Base-by-base conservation (phyloP, 2,888 invertebrate species). In the Platycheirus rosarum region DNA sequence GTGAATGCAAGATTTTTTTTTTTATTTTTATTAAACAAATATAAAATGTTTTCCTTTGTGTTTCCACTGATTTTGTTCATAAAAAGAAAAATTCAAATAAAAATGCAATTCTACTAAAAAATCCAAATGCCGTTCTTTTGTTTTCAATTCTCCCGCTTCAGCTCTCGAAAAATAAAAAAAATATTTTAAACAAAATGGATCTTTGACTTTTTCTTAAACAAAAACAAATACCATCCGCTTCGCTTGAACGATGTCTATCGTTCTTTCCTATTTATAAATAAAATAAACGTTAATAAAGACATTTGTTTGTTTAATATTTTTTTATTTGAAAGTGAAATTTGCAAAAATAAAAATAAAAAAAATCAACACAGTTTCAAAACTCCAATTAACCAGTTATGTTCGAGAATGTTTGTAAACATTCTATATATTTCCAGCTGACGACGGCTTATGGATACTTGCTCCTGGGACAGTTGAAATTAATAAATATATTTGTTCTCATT, bases 91-190 rank as follows among this genome's bases (percentile, higher is more conserved):
- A 51, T 62, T 68, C 68, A 49, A 79, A 79, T 76, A 76, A 69
- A 71, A 74, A 20, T 48, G 42, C 46, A 73, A 40, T 68, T 68
- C 53, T 32, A n/a, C 42, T 51, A 55, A 53, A 51, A 49, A 68
- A 60, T 42, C 74, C 78, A 82, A 76, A 80, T 84, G 75, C 74
- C 32, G 68, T 68, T 40, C 57, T 84, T 85, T 85, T 84, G 62
- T 62, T 77, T 75, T 74, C 55, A 65, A 55, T 18, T 57, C 76
- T 49, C 23, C 23, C 23, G 6, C 63, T 69, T 57, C 63, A 63
- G 57, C 75, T 80, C 60, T 65, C 18, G 11, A n/a, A 11, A 11
- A 62, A 8, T 13, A 63, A 44, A 49, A 51, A 35, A 42, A 32
- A 8, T 49, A 32, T 16, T n/a, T 32, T 2, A 42, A 49, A 62